A percentile compares a stretch with the other conserved stretches of the same genome.
Evolutionary conservation across 2,888 invertebrate species (phyloP).

Genomic region (Gortyna flavago): DNA sequence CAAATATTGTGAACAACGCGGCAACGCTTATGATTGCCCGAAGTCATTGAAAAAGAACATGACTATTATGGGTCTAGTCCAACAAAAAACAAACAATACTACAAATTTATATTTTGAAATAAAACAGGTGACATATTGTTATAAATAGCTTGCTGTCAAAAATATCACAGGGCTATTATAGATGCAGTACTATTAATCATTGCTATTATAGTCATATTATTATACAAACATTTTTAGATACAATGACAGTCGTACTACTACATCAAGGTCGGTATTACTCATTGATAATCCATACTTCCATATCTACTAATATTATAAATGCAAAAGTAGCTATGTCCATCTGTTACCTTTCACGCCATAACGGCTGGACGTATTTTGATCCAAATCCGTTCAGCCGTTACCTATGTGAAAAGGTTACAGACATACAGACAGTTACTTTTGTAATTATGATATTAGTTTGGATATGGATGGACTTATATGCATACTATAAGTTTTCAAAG

Average conservation of each 20-base stretch:
- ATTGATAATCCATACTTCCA: slow-evolving; percentile 16
- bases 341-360: not conserved
- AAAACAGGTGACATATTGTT: slow-evolving; percentile 25
- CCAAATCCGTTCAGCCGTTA: not conserved
- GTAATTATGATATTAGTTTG: not conserved
- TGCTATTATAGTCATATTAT: slow-evolving; percentile 31
- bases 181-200: slow-evolving; percentile 46
- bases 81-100: slow-evolving; percentile 4
- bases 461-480: not conserved
- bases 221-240: slow-evolving; percentile 22
- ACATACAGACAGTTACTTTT: not conserved
- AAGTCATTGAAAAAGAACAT: not conserved
- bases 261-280: slow-evolving; percentile 15
- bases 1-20: not conserved
- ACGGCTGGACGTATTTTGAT: not conserved
- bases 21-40: not conserved
- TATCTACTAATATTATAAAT: not conserved
- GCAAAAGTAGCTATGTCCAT: not conserved
- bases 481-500: no score
- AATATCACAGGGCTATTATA: slow-evolving; percentile 19
- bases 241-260: slow-evolving; percentile 15
- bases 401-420: not conserved
- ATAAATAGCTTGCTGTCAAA: slow-evolving; percentile 42
- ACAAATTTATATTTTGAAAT: slow-evolving; percentile 3
- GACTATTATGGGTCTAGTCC: not conserved